Conservation (phyloP, 2,797 vertebrate genomes). For the Iguana delicatissima region DNA sequence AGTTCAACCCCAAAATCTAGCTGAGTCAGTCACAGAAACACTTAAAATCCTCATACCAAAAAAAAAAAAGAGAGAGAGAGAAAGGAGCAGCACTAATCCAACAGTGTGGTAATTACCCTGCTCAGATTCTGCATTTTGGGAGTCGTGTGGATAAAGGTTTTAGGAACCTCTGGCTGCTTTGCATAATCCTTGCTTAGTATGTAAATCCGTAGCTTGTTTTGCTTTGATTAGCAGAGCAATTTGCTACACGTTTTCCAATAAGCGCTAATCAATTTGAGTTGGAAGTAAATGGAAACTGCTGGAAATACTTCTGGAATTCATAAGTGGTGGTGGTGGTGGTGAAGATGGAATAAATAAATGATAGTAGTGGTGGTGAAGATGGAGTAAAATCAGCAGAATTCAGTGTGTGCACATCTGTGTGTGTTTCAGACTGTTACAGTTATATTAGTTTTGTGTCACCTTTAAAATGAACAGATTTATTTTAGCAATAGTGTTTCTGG, state of each 20-base stretch:
- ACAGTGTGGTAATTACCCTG: constrained; percentile 49
- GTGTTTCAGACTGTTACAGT: not conserved
- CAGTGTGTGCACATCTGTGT: not conserved
- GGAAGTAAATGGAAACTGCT: constrained; percentile 40
- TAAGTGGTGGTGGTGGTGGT: too few relatives aligned
- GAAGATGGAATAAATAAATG: not conserved
- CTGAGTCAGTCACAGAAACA: constrained; percentile 64
- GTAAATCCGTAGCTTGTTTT: constrained; percentile 52
- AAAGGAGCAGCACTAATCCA: constrained; percentile 65
- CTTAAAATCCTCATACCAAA: constrained; percentile 55
- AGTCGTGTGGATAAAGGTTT: constrained; percentile 66
- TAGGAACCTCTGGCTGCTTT: constrained; percentile 60
- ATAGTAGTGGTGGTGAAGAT: too few relatives aligned
- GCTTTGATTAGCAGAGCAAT: constrained; percentile 66
- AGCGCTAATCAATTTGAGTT: constrained; percentile 58
- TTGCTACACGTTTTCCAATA: constrained; percentile 57
- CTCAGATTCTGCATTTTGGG: constrained; percentile 62
- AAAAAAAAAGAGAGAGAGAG: not conserved
- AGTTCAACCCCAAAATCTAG: constrained; percentile 52
- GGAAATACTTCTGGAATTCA: not conserved
- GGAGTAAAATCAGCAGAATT: constrained; percentile 12
- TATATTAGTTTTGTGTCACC: not conserved
- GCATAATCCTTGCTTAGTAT: constrained; percentile 70
- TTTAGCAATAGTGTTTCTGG: too few relatives aligned
- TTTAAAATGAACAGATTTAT: too few relatives aligned